A percentile compares a stretch with the other conserved stretches of the same genome.
Evolutionary conservation across 2,113 vertebrate genomes (phyloP).

Genomic region (Oceanodroma tethys): DNA sequence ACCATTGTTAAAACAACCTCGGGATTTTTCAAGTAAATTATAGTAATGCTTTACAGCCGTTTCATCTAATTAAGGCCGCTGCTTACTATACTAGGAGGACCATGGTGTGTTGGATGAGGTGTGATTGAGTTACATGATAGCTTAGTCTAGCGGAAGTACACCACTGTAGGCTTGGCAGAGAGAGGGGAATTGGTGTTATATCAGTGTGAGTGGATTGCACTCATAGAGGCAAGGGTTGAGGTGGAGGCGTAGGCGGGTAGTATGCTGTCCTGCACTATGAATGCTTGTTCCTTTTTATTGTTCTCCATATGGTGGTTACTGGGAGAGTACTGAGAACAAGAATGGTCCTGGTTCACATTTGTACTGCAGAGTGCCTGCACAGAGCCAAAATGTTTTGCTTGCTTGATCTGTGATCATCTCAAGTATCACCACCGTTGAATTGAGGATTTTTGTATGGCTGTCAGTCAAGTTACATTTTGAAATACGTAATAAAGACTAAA

Average conservation of each 20-base stretch:
- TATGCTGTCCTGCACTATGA: background rate
- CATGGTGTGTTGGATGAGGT: background rate
- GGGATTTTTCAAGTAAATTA: background rate
- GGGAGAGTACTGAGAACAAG: background rate
- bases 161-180: too few species aligned
- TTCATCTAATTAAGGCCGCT: background rate
- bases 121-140: background rate
- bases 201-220: background rate
- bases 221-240: background rate
- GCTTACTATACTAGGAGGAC: background rate
- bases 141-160: background rate
- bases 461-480: background rate
- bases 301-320: background rate
- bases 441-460: background rate
- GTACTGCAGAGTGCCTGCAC: background rate
- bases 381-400: background rate
- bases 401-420: background rate
- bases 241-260: too few species aligned
- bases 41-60: background rate
- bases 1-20: background rate
- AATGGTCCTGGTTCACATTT: background rate
- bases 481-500: background rate
- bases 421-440: accelerated
- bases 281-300: background rate
- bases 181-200: too few species aligned